Evolutionary conservation across 2,797 vertebrate species (phyloP).

Genomic region (Fratercula arctica): DNA sequence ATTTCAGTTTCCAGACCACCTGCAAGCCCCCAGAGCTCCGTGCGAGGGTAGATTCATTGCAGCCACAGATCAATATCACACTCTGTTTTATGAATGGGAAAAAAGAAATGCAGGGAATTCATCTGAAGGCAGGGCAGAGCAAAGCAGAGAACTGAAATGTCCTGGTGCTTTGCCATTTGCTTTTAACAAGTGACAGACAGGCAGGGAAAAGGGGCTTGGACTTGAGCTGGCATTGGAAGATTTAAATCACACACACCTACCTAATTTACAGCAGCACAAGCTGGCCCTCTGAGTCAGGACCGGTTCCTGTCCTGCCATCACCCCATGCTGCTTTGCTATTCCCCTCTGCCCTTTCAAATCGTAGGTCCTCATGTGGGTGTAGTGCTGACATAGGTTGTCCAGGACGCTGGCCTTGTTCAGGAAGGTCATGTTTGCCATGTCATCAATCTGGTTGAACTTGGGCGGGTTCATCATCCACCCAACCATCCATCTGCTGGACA

Average conservation of each 20-base stretch:
- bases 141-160: background rate
- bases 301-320: background rate
- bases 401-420: slow-evolving; percentile 75
- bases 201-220: background rate
- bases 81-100: background rate
- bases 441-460: slow-evolving; percentile 74
- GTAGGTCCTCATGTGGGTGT: slow-evolving; percentile 71
- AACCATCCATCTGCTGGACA: slow-evolving; percentile 60
- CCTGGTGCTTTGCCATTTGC: background rate
- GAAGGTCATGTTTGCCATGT: slow-evolving; percentile 77
- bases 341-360: background rate
- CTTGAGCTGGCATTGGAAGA: background rate
- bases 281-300: background rate
- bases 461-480: slow-evolving; percentile 54
- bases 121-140: background rate
- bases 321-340: background rate
- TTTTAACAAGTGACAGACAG: background rate
- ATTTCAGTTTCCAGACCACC: slow-evolving; percentile 18
- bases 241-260: background rate
- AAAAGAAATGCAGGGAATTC: background rate
- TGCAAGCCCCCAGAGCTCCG: slow-evolving; percentile 6
- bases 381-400: slow-evolving; percentile 72
- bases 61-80: background rate
- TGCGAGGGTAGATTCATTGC: background rate
- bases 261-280: background rate